Percentiles rank a stretch among this genome's conserved stretches.
phyloP scores from a whole-genome alignment of 92 coral and sea anemone genomes.

The Bergia sp. region DNA sequence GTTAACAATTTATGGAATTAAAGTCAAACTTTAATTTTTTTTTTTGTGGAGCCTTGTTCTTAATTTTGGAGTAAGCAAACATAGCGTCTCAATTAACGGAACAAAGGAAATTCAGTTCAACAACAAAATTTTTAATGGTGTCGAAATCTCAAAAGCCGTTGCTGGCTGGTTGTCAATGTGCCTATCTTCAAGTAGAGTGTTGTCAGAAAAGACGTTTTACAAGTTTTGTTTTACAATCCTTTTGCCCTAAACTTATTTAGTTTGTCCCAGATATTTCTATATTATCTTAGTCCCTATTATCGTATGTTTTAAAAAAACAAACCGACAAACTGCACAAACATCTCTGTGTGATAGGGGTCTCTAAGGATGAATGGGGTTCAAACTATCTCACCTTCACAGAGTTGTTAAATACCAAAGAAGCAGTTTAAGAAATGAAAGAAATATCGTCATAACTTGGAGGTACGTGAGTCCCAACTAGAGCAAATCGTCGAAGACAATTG shows the following conservation, averaged over 20 bases:
- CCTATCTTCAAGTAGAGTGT: not conserved
- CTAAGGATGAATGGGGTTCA: not conserved
- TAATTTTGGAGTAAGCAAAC: constrained; percentile 25
- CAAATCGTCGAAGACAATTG: not conserved
- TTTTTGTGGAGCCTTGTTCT: constrained; percentile 30
- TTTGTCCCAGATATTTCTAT: constrained; percentile 10
- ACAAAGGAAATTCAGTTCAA: constrained; percentile 3
- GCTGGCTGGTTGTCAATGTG: not conserved
- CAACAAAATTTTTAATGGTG: constrained; percentile 9
- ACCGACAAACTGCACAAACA: constrained; percentile 22
- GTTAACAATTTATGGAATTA: constrained; percentile 26
- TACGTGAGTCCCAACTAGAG: not conserved
- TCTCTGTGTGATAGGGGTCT: not conserved
- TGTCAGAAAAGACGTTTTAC: not conserved
- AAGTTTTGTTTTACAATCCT: not conserved
- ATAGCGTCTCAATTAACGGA: constrained; percentile 27
- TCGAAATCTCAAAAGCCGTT: constrained; percentile 10
- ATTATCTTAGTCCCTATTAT: constrained; percentile 1
- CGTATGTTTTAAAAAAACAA: constrained; percentile 8
- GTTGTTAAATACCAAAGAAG: not conserved
- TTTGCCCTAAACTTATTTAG: not conserved
- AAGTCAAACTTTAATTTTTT: constrained; percentile 6
- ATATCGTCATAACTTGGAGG: not conserved
- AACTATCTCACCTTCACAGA: not conserved
- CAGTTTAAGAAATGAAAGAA: too few species aligned